Percentiles rank a stretch among this genome's conserved stretches.
Conservation (phyloP, 2,797 vertebrate species). For the Peromyscus eremicus region DNA sequence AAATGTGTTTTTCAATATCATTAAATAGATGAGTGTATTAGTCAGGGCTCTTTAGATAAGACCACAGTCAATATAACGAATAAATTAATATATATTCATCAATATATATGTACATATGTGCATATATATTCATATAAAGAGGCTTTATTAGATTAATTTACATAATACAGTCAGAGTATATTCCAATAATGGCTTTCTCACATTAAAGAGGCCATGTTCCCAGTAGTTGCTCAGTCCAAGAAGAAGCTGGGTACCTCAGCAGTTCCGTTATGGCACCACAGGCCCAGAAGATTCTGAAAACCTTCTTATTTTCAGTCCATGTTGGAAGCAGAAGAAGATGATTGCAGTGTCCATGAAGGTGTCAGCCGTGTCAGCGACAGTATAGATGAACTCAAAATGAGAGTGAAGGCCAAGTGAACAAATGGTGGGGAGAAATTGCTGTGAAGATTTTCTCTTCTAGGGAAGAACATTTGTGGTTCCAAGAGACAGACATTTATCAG, state of each 20-base stretch:
- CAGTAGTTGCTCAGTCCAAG: not conserved
- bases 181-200: not conserved
- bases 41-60: not conserved
- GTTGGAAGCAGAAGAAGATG: not conserved
- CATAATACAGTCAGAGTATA: not conserved
- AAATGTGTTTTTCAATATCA: constrained; percentile 81
- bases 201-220: not conserved
- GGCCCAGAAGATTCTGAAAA: not conserved
- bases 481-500: too few species aligned
- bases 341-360: not conserved
- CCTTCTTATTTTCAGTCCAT: not conserved
- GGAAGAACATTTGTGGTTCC: too few species aligned
- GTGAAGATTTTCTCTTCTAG: too few species aligned
- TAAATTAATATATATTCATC: too few species aligned
- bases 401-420: not conserved
- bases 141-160: not conserved
- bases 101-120: not conserved
- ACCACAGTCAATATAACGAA: too few species aligned
- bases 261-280: not conserved
- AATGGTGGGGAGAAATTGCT: too few species aligned
- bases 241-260: not conserved
- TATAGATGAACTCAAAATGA: not conserved
- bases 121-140: not conserved
- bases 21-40: constrained; percentile 66
- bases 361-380: not conserved